Base-by-base conservation (phyloP, 2,797 vertebrate species). In the Eulemur coronatus region DNA sequence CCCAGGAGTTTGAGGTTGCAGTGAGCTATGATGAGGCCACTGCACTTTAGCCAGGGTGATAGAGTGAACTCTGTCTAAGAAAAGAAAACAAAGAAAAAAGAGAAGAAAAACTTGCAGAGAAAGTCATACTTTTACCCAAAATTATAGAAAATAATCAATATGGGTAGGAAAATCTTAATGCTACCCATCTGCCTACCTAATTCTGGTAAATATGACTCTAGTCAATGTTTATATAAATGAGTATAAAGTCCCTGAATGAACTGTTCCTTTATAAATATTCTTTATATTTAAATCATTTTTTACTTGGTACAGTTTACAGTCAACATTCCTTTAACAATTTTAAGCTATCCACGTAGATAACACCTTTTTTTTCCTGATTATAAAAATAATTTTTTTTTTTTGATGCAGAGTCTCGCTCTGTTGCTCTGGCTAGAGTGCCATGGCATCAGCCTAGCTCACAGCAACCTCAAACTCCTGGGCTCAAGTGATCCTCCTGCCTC, bases 261-360 rank as follows among this genome's bases (percentile, higher is more conserved):
- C 41, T 41, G 59, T 80, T 80, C 52, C 38, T 92, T 73, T 90
- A 84, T 69, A 90, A 72, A 87, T 86, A 84, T 59, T 84, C 50
- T 72, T 82, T 82, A 52, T 65, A 65, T 72, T 92, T 67, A 78
- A 73, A 35, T 15, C 33, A 70, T 33, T 70, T 96, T 89, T 82
- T 70, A 84, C 15, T 89, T 81, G 86, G 26, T 89, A 41, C 76
- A 5, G 28, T 73, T 93, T 91, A 94, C 0, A 87, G 28, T 85
- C 73, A 91, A 79, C 12, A 81, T 70, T 41, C 69, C 35, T 96
- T 84, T 72, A 96, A 81, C n/a, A 93, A 96, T 22, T 84, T 95
- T 41, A 87, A 43, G 43, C 26, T 87, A 63, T 61, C 70, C 33
- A 55, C 12, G 30, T 81, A 76, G 33, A 57, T 48, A 76, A 81